A percentile compares a stretch with the other conserved stretches of the same genome.
Evolutionary conservation across 2,113 vertebrate species (phyloP).

Genomic region (Oncorhynchus keta): DNA sequence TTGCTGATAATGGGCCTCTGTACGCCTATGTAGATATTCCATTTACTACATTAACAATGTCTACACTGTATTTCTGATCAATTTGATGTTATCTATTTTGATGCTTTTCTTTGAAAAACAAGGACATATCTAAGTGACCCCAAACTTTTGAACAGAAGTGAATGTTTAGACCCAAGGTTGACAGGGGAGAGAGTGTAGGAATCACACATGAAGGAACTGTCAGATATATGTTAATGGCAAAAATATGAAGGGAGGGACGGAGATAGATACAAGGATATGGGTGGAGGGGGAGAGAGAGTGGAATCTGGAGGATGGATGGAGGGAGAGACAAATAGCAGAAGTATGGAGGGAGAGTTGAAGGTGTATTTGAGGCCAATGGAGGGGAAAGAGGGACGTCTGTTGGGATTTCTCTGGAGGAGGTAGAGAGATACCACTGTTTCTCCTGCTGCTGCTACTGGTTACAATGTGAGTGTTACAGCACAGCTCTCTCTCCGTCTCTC

Average conservation of each 20-base stretch:
- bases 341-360: conserved; percentile 8
- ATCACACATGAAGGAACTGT: background rate
- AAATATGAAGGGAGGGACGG: background rate
- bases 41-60: no score
- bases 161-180: no score
- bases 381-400: conserved; percentile 36
- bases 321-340: conserved; percentile 11
- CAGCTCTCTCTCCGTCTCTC: background rate
- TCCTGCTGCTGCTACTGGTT: conserved; percentile 65
- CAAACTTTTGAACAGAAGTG: no score
- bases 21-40: no score
- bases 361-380: conserved; percentile 47
- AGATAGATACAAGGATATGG: background rate
- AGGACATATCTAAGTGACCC: no score
- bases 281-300: background rate
- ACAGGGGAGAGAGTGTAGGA: background rate
- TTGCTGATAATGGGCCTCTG: no score
- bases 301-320: background rate
- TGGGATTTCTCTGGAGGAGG: conserved; percentile 67
- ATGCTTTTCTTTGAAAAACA: no score
- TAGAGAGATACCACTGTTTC: conserved; percentile 66
- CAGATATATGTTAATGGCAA: no score
- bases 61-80: no score
- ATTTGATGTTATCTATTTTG: no score
- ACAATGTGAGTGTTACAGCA: conserved; percentile 60